phyloP scores from a whole-genome alignment of 37 sponge, comb jelly and placozoan species.

The Axinella damicornis region DNA sequence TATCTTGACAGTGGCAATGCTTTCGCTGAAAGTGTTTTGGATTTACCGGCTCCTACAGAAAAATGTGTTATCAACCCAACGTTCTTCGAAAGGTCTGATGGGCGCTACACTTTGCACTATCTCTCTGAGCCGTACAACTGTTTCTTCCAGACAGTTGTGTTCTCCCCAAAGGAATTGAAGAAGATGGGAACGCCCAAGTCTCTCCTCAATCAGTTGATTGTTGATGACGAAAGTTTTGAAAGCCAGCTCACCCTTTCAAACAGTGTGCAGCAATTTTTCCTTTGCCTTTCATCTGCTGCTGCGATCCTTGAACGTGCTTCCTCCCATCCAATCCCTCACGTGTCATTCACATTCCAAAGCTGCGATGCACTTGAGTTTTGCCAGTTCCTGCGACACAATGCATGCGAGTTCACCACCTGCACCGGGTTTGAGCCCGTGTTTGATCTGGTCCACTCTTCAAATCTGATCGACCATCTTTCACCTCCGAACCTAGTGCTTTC shows the following conservation, averaged over 20 bases:
- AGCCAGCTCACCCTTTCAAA: slow-evolving; percentile 36
- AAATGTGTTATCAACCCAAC: no score
- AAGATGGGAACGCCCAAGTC: not conserved
- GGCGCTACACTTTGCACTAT: slow-evolving; percentile 25
- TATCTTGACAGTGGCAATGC: not conserved
- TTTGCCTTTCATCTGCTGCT: no score
- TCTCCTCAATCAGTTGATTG: slow-evolving; percentile 6
- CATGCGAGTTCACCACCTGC: not conserved
- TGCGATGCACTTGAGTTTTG: slow-evolving; percentile 31
- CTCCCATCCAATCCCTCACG: not conserved
- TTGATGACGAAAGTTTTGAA: slow-evolving; percentile 16
- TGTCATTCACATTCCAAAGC: slow-evolving; percentile 32
- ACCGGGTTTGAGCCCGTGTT: not conserved
- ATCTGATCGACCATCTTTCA: slow-evolving; percentile 36
- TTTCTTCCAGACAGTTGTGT: slow-evolving; percentile 21
- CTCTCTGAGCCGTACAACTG: not conserved
- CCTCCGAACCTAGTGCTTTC: slow-evolving; percentile 28
- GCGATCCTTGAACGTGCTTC: no score
- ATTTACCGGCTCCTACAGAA: slow-evolving; percentile 8
- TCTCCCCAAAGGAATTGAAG: not conserved
- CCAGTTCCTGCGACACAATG: not conserved
- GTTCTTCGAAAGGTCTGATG: slow-evolving; percentile 41
- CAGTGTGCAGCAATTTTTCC: slow-evolving; percentile 58
- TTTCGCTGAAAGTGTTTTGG: slow-evolving; percentile 34
- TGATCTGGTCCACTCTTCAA: slow-evolving; percentile 50